These are phyloP conservation scores for Drosophila sturtevanti DNA, from an alignment of 1,140 invertebrate genomes.

Conservation along the genomic window DNA sequence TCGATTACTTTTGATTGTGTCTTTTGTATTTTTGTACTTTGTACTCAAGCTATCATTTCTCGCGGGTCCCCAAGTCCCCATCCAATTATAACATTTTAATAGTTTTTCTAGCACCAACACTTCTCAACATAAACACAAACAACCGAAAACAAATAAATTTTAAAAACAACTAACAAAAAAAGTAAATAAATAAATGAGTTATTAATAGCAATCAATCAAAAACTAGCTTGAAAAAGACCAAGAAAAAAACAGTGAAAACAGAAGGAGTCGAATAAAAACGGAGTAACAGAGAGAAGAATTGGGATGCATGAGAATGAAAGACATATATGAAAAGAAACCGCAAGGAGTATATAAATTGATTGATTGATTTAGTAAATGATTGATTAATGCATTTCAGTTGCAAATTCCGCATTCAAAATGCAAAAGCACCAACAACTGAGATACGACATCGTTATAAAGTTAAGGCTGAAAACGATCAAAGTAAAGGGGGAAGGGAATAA, in stretches of 20 bases:
- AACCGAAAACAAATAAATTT: constrained; percentile 68
- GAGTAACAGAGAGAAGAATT: constrained; percentile 1
- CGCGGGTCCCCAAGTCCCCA: constrained; percentile 27
- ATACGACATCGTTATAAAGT: constrained; percentile 17
- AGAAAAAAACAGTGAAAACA: constrained; percentile 27
- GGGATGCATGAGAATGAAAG: constrained; percentile 24
- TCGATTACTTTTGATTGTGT: background rate
- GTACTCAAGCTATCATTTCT: constrained; percentile 3
- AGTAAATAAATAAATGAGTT: constrained; percentile 62
- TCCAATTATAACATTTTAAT: constrained; percentile 39
- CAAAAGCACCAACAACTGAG: constrained; percentile 33
- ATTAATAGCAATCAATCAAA: constrained; percentile 81
- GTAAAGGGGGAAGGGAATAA: constrained; percentile 45
- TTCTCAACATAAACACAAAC: constrained; percentile 51
- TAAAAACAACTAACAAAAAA: constrained; percentile 24
- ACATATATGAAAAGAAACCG: constrained; percentile 35
- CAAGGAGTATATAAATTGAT: constrained; percentile 77
- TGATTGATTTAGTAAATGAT: constrained; percentile 82
- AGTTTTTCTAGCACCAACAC: constrained; percentile 31
- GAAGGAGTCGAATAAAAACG: constrained; percentile 29
- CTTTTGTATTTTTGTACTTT: constrained; percentile 35
- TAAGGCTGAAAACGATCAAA: constrained; percentile 15
- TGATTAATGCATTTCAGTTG: constrained; percentile 81
- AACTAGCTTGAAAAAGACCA: constrained; percentile 51
- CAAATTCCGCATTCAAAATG: constrained; percentile 79